Evolutionary conservation across 2,888 invertebrate species (phyloP), one percentile per base, ranked within the genome.

Genomic region (Drosophila conformis): DNA sequence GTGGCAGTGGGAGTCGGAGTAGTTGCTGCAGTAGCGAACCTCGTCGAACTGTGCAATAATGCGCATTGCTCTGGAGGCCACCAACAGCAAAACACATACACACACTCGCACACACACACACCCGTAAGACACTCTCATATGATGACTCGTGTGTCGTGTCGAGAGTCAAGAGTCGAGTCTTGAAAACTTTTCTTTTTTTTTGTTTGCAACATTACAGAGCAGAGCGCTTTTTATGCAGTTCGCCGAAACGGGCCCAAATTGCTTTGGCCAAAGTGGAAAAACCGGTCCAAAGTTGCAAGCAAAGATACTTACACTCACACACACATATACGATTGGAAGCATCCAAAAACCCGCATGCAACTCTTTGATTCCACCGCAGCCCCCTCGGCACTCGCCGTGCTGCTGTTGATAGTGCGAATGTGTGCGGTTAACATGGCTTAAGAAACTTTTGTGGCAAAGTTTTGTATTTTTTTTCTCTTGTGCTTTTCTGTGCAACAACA

Each of bases 381-480:
- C 40, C 15, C 11, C 11, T 5, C 42, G 11, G 0, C 11, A 4
- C 15, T 3, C 54, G 49, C 33, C 33, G 0, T 46, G 29, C 42
- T 69, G 58, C 46, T 65, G 82, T 42, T 77, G 83, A 80, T 80
- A 74, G 85, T 86, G 90, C 60, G 77, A 86, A 75, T 90, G 89
- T 87, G 89, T 90, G 90, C 66, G 87, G 89, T 89, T 87, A 89
- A 87, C 87, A 87, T 87, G 87, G 85, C 90, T 90, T 89, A 87
- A 87, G 90, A 90, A 87, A 90, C 90, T 87, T 87, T 87, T 79
- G 81, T 68, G 51, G 49, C 10, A 33, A 78, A 76, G 67, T 51
- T 62, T 78, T 56, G 2, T 27, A 4, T 27, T 42, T 4, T 52
- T 29, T 60, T 38, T 25, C n/a, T 49, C 21, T 15, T 52, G 13